Conservation (phyloP, 2,113 vertebrate genomes). For the Hepsetus odoe region DNA sequence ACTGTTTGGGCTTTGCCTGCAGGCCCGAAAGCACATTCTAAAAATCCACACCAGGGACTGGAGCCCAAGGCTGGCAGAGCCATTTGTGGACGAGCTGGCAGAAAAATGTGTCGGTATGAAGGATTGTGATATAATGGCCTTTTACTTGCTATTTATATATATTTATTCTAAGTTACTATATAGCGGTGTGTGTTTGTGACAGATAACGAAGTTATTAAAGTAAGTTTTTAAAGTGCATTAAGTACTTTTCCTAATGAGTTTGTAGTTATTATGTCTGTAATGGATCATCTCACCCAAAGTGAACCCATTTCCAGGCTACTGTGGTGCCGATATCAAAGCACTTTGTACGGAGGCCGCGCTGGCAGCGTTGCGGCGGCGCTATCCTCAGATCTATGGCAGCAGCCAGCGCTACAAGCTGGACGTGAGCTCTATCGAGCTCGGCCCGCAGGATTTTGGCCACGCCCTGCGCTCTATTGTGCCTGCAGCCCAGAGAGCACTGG, state of each 20-base stretch:
- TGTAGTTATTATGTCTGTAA: background rate
- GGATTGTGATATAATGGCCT: too few species aligned
- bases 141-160: background rate
- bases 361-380: conserved; percentile 90
- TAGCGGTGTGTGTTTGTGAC: too few species aligned
- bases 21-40: conserved; percentile 99
- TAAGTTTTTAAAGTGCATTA: too few species aligned
- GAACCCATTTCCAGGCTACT: conserved; percentile 83
- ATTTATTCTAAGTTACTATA: too few species aligned
- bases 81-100: conserved; percentile 93
- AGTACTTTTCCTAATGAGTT: background rate
- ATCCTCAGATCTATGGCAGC: conserved; percentile 97
- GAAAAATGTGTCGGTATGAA: conserved; percentile 99
- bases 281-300: background rate
- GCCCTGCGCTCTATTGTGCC: conserved; percentile 95
- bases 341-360: conserved; percentile 98
- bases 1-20: conserved; percentile 18
- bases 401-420: conserved; percentile 94
- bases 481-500: conserved; percentile 91
- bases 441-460: conserved; percentile 89
- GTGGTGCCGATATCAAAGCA: conserved; percentile 98
- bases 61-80: conserved; percentile 91
- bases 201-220: too few species aligned
- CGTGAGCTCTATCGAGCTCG: conserved; percentile 90
- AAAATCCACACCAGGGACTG: conserved; percentile 98